These are phyloP conservation scores for Corydoras maculifer DNA, from an alignment of 2,113 vertebrate genomes.

Conservation along the genomic window DNA sequence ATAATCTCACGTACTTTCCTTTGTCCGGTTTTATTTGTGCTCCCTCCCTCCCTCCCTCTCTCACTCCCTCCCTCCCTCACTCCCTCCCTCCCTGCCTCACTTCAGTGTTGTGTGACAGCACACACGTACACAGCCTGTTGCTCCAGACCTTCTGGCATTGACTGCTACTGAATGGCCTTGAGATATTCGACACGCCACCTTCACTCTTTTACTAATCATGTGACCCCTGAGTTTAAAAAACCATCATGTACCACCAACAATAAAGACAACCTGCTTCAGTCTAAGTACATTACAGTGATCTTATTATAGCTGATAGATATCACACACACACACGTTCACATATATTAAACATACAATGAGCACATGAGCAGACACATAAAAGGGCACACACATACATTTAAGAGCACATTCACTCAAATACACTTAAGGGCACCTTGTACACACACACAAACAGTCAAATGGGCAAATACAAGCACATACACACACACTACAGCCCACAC, in stretches of 20 bases:
- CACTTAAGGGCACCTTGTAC: no score
- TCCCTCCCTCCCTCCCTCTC: slow-evolving; percentile 20
- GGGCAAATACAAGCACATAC: no score
- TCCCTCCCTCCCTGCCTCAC: slow-evolving; percentile 16
- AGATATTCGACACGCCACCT: slow-evolving; percentile 24
- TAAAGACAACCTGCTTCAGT: not conserved
- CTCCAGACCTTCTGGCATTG: slow-evolving; percentile 50
- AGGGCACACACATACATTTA: no score
- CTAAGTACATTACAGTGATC: no score
- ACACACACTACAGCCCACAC: no score
- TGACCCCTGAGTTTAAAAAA: slow-evolving; percentile 5
- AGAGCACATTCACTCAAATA: no score
- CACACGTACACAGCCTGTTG: slow-evolving; percentile 61
- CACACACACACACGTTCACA: no score
- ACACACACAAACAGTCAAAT: no score
- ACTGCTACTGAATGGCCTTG: slow-evolving; percentile 35
- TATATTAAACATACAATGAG: no score
- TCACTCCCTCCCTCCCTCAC: not conserved
- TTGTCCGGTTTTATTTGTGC: slow-evolving; percentile 12
- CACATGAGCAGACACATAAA: no score
- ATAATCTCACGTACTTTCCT: slow-evolving; percentile 19
- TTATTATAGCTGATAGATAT: no score
- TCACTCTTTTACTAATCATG: slow-evolving; percentile 24
- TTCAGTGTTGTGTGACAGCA: slow-evolving; percentile 50
- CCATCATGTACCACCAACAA: not conserved